phyloP scores from a whole-genome alignment of 2,888 invertebrate species.

The Pelosia muscerda region DNA sequence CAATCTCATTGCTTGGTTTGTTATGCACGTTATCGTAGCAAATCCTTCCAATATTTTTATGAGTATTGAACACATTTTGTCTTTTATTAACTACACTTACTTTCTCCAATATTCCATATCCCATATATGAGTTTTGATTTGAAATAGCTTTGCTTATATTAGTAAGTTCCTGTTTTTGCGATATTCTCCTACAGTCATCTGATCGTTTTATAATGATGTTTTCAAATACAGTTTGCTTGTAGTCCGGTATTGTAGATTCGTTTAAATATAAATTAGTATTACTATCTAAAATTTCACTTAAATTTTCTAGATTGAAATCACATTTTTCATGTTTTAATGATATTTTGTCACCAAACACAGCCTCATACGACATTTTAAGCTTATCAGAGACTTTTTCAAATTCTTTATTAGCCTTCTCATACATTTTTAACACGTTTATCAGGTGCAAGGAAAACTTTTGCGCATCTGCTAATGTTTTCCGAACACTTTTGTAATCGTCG shows the following conservation, averaged over 20 bases:
- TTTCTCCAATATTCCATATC: background rate
- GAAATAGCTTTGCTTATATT: background rate
- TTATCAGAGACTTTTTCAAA: slow-evolving; percentile 60
- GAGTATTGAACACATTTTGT: background rate
- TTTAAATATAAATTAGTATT: background rate
- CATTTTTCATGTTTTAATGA: slow-evolving; percentile 2
- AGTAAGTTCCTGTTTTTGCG: background rate
- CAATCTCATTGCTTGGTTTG: slow-evolving; percentile 13
- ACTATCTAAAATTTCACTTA: background rate
- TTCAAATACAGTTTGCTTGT: background rate
- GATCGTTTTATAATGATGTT: slow-evolving; percentile 4
- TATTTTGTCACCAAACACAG: slow-evolving; percentile 23
- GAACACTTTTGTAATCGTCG: slow-evolving; percentile 52
- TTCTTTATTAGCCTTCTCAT: slow-evolving; percentile 67
- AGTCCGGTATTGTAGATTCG: background rate
- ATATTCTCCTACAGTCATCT: background rate
- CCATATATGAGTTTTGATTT: slow-evolving; percentile 5
- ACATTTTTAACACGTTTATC: slow-evolving; percentile 58
- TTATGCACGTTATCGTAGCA: background rate
- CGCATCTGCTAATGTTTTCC: slow-evolving; percentile 58
- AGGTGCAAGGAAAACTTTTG: slow-evolving; percentile 59
- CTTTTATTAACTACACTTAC: background rate
- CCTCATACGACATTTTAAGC: slow-evolving; percentile 44
- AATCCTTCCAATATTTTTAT: background rate
- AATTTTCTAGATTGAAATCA: background rate